These are phyloP conservation scores for Sebastes baramenuke DNA, from an alignment of 2,797 vertebrate species.

Conservation along the genomic window DNA sequence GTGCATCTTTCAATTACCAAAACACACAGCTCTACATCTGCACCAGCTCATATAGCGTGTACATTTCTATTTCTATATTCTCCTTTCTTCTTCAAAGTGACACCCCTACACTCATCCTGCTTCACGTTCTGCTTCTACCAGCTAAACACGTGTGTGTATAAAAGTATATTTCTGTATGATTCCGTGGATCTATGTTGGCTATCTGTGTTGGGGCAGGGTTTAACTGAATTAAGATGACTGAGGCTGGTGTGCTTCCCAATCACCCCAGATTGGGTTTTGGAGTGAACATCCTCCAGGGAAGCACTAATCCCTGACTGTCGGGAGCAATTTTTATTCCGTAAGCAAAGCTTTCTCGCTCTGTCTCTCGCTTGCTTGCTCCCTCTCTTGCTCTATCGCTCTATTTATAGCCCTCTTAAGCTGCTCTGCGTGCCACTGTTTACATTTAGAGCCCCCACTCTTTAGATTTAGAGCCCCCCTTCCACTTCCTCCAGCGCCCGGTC, in stretches of 20 bases:
- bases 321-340: conserved; percentile 79
- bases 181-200: conserved; percentile 28
- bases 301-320: conserved; percentile 81
- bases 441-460: conserved; percentile 70
- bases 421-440: conserved; percentile 78
- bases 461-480: conserved; percentile 59
- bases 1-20: conserved; percentile 25
- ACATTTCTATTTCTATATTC: not conserved
- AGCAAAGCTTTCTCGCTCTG: conserved; percentile 74
- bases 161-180: not conserved
- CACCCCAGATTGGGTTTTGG: conserved; percentile 77
- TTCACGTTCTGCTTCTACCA: not conserved
- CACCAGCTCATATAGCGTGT: not conserved
- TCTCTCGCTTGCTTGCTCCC: conserved; percentile 57
- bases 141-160: not conserved
- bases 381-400: conserved; percentile 67
- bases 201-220: conserved; percentile 57
- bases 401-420: conserved; percentile 80
- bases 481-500: not conserved
- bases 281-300: conserved; percentile 83
- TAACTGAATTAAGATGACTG: conserved; percentile 79
- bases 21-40: conserved; percentile 1
- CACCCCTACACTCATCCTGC: not conserved
- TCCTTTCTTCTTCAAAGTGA: not conserved
- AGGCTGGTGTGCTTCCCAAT: conserved; percentile 75